Conservation (phyloP, 2,113 vertebrate species). For the Prolemur simus region DNA sequence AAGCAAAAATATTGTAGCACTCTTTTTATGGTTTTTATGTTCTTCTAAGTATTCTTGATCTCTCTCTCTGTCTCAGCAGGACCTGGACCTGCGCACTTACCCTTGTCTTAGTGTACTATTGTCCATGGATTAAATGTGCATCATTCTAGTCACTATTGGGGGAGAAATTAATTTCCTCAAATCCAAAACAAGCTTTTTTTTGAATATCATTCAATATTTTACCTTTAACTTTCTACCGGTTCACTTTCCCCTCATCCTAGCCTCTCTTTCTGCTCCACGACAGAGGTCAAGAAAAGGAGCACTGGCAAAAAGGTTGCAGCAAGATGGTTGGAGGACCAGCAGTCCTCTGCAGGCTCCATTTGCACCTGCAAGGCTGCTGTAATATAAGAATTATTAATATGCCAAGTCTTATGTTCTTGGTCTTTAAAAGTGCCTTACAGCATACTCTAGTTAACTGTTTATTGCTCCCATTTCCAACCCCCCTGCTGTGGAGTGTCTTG, state of each 20-base stretch:
- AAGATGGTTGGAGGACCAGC: neutral
- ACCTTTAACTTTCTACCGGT: slow-evolving; percentile 3
- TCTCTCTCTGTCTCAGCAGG: neutral
- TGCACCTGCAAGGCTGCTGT: neutral
- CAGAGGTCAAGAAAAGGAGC: neutral
- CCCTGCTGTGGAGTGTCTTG: slow-evolving; percentile 4
- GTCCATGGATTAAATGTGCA: neutral
- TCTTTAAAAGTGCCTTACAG: slow-evolving; percentile 53
- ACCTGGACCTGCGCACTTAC: neutral
- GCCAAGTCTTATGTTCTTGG: neutral
- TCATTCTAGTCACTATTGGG: neutral
- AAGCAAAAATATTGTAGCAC: neutral
- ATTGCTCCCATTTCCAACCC: neutral
- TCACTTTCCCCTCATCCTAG: neutral
- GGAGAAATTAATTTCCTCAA: neutral
- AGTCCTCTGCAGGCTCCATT: neutral
- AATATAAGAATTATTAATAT: slow-evolving; percentile 51
- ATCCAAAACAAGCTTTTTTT: neutral
- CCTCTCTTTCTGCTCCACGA: neutral
- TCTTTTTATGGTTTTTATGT: neutral
- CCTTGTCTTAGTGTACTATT: neutral
- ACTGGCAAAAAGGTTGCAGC: neutral
- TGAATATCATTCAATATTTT: neutral
- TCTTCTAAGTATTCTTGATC: neutral
- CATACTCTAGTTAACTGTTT: slow-evolving; percentile 40